Evolutionary conservation across 2,888 invertebrate species (phyloP), one percentile per base, ranked within the genome.

Genomic region (Lasioglossum lativentre): DNA sequence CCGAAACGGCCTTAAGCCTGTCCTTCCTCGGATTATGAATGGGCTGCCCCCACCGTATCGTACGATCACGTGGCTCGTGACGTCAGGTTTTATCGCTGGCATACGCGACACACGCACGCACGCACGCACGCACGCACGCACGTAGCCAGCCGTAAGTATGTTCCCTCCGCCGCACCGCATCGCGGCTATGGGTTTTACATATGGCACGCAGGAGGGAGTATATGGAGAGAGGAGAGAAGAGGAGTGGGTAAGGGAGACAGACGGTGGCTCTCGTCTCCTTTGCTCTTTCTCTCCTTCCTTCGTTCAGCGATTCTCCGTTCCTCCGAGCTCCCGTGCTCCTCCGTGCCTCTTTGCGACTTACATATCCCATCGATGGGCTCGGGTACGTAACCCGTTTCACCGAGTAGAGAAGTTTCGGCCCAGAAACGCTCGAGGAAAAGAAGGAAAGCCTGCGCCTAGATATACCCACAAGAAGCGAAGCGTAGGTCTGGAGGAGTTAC

Each of bases 1-100:
- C 87, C 90, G 90, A 92, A 91, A 92, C 92, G 94, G 93, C 93
- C 93, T 93, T 93, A 92, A 92, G 91, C 90, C 88, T 93, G 94
- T 94, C 94, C 94, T 94, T 94, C 94, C 93, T 92, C 92, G 91
- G 92, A 88, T 94, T 93, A 94, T 94, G 94, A 94, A 94, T 94
- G 94, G 91, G 91, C 88, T 90, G 82, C 86, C 90, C 91, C 91
- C 90, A 88, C 89, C 86, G 52, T 84, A 77, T 89, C 87, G 86
- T 76, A 86, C 89, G 87, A 89, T 93, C 93, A 93, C 93, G 93
- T 92, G 93, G 88, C 68, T 27, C 76, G 86, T 91, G 92, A 91
- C 92, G 92, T 91, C 91, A 88, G 78, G 75, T 79, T 86, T 86
- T 83, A 91, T 91, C 85, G 83, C 78, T 76, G 85, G 87, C 83